Conservation (phyloP, 92 coral and sea anemone species). For the Phymanthus crucifer region DNA sequence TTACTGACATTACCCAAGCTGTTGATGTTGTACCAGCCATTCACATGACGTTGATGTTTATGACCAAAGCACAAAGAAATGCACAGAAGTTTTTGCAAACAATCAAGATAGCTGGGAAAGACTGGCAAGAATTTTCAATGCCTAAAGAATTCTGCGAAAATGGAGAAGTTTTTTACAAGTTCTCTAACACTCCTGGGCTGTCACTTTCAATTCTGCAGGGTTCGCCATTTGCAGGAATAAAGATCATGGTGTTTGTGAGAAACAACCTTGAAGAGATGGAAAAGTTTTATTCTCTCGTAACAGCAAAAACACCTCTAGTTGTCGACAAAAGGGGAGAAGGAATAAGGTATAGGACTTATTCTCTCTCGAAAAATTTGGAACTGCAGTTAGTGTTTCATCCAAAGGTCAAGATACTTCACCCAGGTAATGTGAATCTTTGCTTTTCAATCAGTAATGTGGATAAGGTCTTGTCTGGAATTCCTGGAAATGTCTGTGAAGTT, state of each 20-base stretch:
- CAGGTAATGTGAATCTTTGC: slow-evolving; percentile 65
- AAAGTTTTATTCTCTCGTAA: slow-evolving; percentile 69
- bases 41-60: slow-evolving; percentile 73
- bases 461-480: slow-evolving; percentile 74
- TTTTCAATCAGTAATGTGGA: slow-evolving; percentile 67
- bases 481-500: slow-evolving; percentile 76
- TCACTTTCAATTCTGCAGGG: slow-evolving; percentile 62
- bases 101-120: slow-evolving; percentile 37
- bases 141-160: slow-evolving; percentile 64
- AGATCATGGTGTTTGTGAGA: slow-evolving; percentile 70
- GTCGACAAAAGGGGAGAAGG: slow-evolving; percentile 85
- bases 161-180: slow-evolving; percentile 64
- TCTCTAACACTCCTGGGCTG: slow-evolving; percentile 47
- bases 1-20: slow-evolving; percentile 61
- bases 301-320: slow-evolving; percentile 75
- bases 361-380: slow-evolving; percentile 75
- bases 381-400: slow-evolving; percentile 76
- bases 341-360: slow-evolving; percentile 69
- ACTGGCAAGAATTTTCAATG: slow-evolving; percentile 56
- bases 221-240: slow-evolving; percentile 77
- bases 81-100: slow-evolving; percentile 58
- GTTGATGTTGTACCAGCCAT: slow-evolving; percentile 51
- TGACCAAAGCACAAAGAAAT: slow-evolving; percentile 71
- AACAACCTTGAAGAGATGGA: slow-evolving; percentile 73
- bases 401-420: slow-evolving; percentile 48